These are phyloP conservation scores for Panorpa germanica DNA, from an alignment of 2,888 invertebrate species.

Conservation along the genomic window DNA sequence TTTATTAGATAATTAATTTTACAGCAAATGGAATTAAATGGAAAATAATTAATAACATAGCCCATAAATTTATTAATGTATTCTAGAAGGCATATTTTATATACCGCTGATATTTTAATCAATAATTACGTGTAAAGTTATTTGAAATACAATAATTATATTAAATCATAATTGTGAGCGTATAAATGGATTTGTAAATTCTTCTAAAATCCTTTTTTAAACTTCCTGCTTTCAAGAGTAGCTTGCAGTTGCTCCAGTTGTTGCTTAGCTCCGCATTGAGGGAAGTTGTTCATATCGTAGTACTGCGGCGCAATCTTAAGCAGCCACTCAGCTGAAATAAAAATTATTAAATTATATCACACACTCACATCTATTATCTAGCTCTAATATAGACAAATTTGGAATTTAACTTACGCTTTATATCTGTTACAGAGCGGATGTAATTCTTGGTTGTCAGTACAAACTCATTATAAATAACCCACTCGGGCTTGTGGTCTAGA, in stretches of 20 bases:
- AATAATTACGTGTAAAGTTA: no score
- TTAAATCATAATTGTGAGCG: no score
- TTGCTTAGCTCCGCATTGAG: slow-evolving; percentile 89
- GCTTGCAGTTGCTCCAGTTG: slow-evolving; percentile 78
- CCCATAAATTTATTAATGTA: no score
- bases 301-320: slow-evolving; percentile 92
- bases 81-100: no score
- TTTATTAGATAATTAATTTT: no score
- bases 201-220: slow-evolving; percentile 74
- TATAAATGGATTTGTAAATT: no score
- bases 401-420: slow-evolving; percentile 65
- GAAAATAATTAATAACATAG: no score
- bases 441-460: slow-evolving; percentile 99
- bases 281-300: slow-evolving; percentile 96
- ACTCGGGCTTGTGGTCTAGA: slow-evolving; percentile 98
- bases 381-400: background rate
- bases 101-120: no score
- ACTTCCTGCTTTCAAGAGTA: slow-evolving; percentile 70
- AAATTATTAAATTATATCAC: slow-evolving; percentile 2
- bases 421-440: slow-evolving; percentile 95
- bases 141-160: no score
- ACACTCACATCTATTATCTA: background rate
- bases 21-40: no score
- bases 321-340: slow-evolving; percentile 69
- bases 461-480: slow-evolving; percentile 99